Percentiles rank a stretch among this genome's conserved stretches.
These are phyloP conservation scores for Heliopora coerulea DNA, from an alignment of 92 coral and sea anemone genomes.

Conservation along the genomic window DNA sequence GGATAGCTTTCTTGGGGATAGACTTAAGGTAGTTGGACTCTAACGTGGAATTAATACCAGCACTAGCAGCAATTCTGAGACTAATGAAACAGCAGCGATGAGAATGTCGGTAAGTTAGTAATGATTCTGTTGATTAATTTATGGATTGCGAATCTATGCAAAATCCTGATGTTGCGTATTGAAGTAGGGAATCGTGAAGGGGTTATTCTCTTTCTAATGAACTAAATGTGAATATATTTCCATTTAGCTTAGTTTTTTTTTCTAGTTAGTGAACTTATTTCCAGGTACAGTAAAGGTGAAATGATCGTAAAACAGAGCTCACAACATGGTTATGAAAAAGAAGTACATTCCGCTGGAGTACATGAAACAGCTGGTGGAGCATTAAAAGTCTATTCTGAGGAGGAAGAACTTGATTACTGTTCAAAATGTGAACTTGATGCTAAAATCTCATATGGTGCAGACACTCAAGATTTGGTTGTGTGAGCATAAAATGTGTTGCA, in stretches of 20 bases:
- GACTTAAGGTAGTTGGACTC: constrained; percentile 40
- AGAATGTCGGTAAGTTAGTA: neutral
- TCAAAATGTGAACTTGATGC: constrained; percentile 31
- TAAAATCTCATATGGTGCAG: neutral
- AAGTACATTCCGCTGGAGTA: constrained; percentile 30
- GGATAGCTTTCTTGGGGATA: constrained; percentile 41
- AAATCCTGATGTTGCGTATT: too few species aligned
- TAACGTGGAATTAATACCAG: constrained; percentile 25
- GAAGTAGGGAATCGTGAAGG: too few species aligned
- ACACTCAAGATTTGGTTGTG: neutral
- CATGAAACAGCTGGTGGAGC: constrained; percentile 21
- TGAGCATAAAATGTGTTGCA: neutral
- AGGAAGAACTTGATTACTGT: constrained; percentile 33
- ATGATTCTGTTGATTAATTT: neutral
- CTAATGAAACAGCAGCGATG: constrained; percentile 4
- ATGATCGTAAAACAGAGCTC: constrained; percentile 30
- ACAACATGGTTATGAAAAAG: constrained; percentile 32
- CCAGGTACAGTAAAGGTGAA: constrained; percentile 40
- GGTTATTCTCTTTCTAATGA: neutral
- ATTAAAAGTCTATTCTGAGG: constrained; percentile 34
- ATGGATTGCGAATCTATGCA: too few species aligned
- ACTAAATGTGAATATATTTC: neutral
- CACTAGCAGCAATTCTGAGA: neutral
- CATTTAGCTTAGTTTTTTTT: neutral
- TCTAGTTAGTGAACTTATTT: constrained; percentile 17